A percentile compares a stretch with the other conserved stretches of the same genome.
Evolutionary conservation across 2,113 vertebrate species (phyloP).

Genomic region (Lontra canadensis): DNA sequence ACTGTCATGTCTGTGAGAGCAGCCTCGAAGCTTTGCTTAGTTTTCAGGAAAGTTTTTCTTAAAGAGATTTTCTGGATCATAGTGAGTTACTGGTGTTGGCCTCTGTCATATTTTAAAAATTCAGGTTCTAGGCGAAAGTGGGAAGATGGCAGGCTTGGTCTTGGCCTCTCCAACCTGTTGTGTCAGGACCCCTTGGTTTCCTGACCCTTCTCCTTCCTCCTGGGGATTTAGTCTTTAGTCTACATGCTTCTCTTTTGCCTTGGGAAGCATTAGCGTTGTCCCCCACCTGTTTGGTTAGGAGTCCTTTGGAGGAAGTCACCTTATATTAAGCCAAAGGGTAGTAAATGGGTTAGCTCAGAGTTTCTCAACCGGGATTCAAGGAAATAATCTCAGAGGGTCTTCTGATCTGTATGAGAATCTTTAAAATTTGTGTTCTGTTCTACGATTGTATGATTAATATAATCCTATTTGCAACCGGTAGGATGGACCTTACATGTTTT

Average conservation of each 20-base stretch:
- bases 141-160: not conserved
- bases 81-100: not conserved
- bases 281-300: not conserved
- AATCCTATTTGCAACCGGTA: not conserved
- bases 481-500: not conserved
- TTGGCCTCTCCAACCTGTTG: not conserved
- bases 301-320: not conserved
- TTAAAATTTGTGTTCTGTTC: not conserved
- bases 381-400: not conserved
- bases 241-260: not conserved
- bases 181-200: not conserved
- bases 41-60: slow-evolving; percentile 15
- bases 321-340: not conserved
- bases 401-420: not conserved
- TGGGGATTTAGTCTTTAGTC: not conserved
- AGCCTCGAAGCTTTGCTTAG: not conserved
- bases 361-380: not conserved
- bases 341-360: not conserved
- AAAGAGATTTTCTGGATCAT: not conserved
- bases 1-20: not conserved
- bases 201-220: not conserved
- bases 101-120: not conserved
- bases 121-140: not conserved
- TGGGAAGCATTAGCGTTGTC: not conserved
- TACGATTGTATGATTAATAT: not conserved